Evolutionary conservation across 1,140 invertebrate species (phyloP), one percentile per base, ranked within the genome.

Genomic region (Ptiloglossa arizonensis): DNA sequence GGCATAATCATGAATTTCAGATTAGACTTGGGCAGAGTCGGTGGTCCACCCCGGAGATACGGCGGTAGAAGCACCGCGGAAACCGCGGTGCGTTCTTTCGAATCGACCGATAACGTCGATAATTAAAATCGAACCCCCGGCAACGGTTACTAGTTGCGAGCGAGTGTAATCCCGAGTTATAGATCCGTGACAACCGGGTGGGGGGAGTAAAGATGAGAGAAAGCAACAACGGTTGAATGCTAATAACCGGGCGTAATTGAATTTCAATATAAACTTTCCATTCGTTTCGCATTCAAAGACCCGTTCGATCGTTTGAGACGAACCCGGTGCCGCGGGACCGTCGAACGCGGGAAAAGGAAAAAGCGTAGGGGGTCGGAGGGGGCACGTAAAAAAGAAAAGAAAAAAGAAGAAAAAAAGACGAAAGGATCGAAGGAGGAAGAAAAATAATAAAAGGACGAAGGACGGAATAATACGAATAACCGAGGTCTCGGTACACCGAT

Each of bases 181-280:
- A 67, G 73, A 29, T 50, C 44, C 41, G 73, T 29, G 57, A 67
- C 38, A 15, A 74, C 24, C 17, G n/a, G 22, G 19, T 15, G 11
- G 24, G 11, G 19, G 24, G 57, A 48, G 35, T 29, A 57, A 32
- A 17, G 41, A 48, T 3, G 27, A 11, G 11, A 11, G 35, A 57
- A 29, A 68, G 29, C 41, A 46, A 32, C n/a, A 44, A 56, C 15
- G 41, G 19, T 38, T 38, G 56, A 62, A 71, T 71, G 57, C 75
- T 71, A 56, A 77, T 77, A 71, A 5, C 38, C 19, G 22, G 35
- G 4, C 6, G 22, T 71, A 77, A 77, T 77, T 71, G 67, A 70
- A 71, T 77, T 46, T 56, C 68, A 71, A 77, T 63, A 17, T 27
- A 77, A 62, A 68, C 63, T 63, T 52, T 48, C 27, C 74, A 57